Evolutionary conservation across 2,888 invertebrate species (phyloP).

Genomic region (Diplolepis rosae): DNA sequence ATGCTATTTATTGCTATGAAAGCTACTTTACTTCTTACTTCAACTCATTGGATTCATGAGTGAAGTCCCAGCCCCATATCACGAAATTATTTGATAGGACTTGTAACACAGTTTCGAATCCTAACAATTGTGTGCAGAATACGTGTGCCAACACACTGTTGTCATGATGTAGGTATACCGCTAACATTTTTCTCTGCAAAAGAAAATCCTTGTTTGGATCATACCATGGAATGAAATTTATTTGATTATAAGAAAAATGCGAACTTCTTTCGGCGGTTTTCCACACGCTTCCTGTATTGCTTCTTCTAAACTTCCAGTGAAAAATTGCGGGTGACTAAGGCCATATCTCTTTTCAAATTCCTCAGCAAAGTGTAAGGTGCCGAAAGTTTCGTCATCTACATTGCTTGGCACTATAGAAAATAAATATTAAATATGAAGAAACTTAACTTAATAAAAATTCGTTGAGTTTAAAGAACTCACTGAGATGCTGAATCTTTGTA

Average conservation of each 20-base stretch:
- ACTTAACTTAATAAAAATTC: background rate
- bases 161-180: conserved; percentile 97
- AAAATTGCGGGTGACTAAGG: conserved; percentile 90
- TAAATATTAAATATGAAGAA: background rate
- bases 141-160: conserved; percentile 95
- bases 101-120: conserved; percentile 92
- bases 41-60: conserved; percentile 88
- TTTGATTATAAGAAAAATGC: background rate
- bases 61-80: conserved; percentile 98
- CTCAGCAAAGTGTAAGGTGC: conserved; percentile 89
- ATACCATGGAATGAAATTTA: background rate
- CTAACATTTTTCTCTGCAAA: conserved; percentile 91
- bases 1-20: too few relatives aligned
- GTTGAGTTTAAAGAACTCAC: conserved; percentile 75
- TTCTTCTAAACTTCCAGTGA: conserved; percentile 91
- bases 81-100: conserved; percentile 93
- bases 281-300: conserved; percentile 93
- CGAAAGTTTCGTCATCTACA: conserved; percentile 88
- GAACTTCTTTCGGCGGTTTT: conserved; percentile 89
- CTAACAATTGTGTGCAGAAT: conserved; percentile 95
- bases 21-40: conserved; percentile 81
- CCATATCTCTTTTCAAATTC: conserved; percentile 92
- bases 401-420: conserved; percentile 85
- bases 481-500: conserved; percentile 83
- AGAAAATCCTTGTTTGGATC: conserved; percentile 41